Evolutionary conservation across 2,888 invertebrate genomes (phyloP), one percentile per base, ranked within the genome.

Genomic region (Asteroscopus sphinx): DNA sequence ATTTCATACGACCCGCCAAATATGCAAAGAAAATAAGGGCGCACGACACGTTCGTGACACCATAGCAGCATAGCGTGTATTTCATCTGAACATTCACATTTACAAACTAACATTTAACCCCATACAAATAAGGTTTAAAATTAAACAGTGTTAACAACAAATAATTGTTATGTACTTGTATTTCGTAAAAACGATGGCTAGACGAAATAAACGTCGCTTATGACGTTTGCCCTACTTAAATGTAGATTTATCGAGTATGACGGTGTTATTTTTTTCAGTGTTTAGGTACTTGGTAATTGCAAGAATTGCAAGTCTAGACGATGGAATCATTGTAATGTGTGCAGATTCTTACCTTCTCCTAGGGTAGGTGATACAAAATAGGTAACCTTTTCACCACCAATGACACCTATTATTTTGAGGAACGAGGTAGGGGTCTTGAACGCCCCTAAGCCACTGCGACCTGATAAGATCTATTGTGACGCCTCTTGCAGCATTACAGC

Each of bases 21-120:
- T 75, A 73, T 68, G 73, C 70, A 79, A 79, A 77, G 72, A 83
- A 88, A 92, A 90, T 89, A 88, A 85, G 89, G 84, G 87, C 89
- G 79, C 90, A 90, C 89, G 88, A 83, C 76, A 83, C 76, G 65
- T 87, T 90, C 92, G 92, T 92, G 92, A 88, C 86, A 82, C 82
- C 67, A 73, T 87, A 73, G 87, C 86, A 80, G 80, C 63, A 73
- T 88, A 71, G 88, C 90, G 88, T 90, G 90, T 78, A 77, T 57
- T 62, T 68, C 70, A 68, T 58, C 70, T 73, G 53, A 64, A 44
- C 15, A 56, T 44, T 59, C 37, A 56, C 39, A 57, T 63, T 45
- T 37, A 32, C 45, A 75, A 64, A 55, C 1, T 66, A 61, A 62
- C 30, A 65, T 55, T 69, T 80, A 83, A 57, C 2, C 0, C 0